A percentile compares a stretch with the other conserved stretches of the same genome.
phyloP scores from a whole-genome alignment of 2,797 vertebrate species.

The Micromesistius poutassou region DNA sequence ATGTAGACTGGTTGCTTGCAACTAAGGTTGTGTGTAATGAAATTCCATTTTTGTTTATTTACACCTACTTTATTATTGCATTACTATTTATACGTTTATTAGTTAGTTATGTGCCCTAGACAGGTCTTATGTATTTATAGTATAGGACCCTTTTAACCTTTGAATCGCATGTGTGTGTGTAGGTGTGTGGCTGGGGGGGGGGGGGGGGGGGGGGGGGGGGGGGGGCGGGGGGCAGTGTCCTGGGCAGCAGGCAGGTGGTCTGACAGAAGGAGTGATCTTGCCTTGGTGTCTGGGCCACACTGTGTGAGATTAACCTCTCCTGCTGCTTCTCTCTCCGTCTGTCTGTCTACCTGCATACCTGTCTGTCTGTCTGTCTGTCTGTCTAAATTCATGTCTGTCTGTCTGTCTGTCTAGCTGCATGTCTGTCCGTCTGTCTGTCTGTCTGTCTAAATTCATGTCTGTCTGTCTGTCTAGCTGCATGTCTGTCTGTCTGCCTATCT shows the following conservation, averaged over 20 bases:
- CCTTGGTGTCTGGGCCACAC: slow-evolving; percentile 42
- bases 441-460: too few species aligned
- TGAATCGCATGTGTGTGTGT: not conserved
- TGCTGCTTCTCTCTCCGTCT: slow-evolving; percentile 32
- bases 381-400: not conserved
- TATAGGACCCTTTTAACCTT: slow-evolving; percentile 4
- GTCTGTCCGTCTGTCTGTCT: not conserved
- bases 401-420: not conserved
- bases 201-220: slow-evolving; percentile 12
- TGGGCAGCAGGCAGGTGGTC: slow-evolving; percentile 49
- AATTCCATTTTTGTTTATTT: not conserved
- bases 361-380: not conserved
- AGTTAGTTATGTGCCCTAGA: not conserved
- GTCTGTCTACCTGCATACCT: not conserved
- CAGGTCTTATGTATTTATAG: not conserved
- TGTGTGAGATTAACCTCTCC: slow-evolving; percentile 46
- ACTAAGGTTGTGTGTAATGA: not conserved
- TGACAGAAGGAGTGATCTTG: slow-evolving; percentile 43
- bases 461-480: not conserved
- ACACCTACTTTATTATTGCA: too few species aligned
- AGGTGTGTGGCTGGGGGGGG: not conserved
- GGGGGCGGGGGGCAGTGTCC: not conserved
- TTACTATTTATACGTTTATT: not conserved
- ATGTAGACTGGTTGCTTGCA: not conserved
- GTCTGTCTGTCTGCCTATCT: not conserved